Conservation (phyloP, 2,888 invertebrate species). For the Apomyelois bistriatella region DNA sequence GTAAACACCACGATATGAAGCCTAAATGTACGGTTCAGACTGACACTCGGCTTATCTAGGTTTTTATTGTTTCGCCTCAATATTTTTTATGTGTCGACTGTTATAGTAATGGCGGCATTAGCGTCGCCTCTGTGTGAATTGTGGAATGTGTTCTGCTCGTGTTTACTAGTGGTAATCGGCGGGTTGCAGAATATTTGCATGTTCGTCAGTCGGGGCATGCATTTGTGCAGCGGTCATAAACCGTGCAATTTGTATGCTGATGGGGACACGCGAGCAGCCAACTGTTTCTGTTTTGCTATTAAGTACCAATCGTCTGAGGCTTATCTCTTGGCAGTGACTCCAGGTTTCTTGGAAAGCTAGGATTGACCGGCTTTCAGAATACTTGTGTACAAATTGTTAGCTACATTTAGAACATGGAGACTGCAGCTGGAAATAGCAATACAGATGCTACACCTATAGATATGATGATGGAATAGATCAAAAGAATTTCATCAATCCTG, state of each 20-base stretch:
- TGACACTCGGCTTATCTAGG: slow-evolving; percentile 49
- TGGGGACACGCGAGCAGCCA: slow-evolving; percentile 26
- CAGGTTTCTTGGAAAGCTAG: background rate
- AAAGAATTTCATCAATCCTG: too few species aligned
- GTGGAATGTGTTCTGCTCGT: slow-evolving; percentile 4
- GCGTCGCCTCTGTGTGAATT: slow-evolving; percentile 2
- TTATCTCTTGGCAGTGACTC: slow-evolving; percentile 1
- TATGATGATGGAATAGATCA: too few species aligned
- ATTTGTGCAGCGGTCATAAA: slow-evolving; percentile 34
- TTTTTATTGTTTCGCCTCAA: slow-evolving; percentile 39
- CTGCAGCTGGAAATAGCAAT: too few species aligned
- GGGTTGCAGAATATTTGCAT: slow-evolving; percentile 36
- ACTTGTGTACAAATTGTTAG: background rate
- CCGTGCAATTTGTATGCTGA: slow-evolving; percentile 58
- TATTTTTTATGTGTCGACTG: slow-evolving; percentile 29
- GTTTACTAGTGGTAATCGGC: slow-evolving; percentile 26
- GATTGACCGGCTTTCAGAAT: background rate
- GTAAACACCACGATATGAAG: slow-evolving; percentile 41
- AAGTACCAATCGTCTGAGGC: slow-evolving; percentile 4
- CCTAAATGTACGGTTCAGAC: slow-evolving; percentile 39
- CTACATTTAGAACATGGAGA: too few species aligned
- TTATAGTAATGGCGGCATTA: slow-evolving; percentile 6
- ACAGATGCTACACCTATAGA: too few species aligned
- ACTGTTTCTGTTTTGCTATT: slow-evolving; percentile 12
- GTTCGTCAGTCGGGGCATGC: slow-evolving; percentile 34